Percentiles rank a stretch among this genome's conserved stretches.
Evolutionary conservation across 1,140 invertebrate genomes (phyloP).

Genomic region (Phocides pigmalion): DNA sequence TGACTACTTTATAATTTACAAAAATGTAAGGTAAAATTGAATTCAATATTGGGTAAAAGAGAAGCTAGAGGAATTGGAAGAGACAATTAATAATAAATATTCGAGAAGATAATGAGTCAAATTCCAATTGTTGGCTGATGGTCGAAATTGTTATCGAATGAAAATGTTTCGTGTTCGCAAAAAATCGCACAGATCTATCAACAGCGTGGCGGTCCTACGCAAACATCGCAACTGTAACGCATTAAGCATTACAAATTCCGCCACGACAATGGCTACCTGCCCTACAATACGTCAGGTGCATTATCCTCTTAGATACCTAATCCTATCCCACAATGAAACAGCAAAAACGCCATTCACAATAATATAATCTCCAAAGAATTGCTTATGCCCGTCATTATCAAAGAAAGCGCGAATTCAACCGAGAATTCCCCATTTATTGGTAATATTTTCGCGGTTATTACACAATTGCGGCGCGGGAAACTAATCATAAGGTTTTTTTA

Average conservation of each 20-base stretch:
- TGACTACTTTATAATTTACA: too few species aligned
- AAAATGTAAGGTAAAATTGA: too few species aligned
- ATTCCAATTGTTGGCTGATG: too few species aligned
- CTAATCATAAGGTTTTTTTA: constrained; percentile 27
- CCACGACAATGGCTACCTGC: constrained; percentile 56
- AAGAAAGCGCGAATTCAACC: constrained; percentile 54
- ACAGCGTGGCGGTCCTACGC: constrained; percentile 54
- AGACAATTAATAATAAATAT: too few species aligned
- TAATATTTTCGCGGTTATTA: constrained; percentile 71
- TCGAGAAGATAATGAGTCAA: too few species aligned
- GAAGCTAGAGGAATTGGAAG: too few species aligned
- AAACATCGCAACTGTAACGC: constrained; percentile 58
- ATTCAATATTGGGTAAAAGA: too few species aligned
- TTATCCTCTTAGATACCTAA: constrained; percentile 65
- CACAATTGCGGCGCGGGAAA: constrained; percentile 48
- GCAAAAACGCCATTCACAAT: constrained; percentile 68
- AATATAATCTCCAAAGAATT: constrained; percentile 68
- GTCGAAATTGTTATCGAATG: too few species aligned
- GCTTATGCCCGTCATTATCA: constrained; percentile 42
- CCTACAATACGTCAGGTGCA: constrained; percentile 69
- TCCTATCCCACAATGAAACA: constrained; percentile 52
- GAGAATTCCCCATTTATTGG: constrained; percentile 42
- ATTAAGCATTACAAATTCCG: constrained; percentile 45
- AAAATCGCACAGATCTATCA: constrained; percentile 16
- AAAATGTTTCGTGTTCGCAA: not conserved